Base-by-base conservation (phyloP, 2,888 invertebrate genomes). In the Epinotia brunnichana region DNA sequence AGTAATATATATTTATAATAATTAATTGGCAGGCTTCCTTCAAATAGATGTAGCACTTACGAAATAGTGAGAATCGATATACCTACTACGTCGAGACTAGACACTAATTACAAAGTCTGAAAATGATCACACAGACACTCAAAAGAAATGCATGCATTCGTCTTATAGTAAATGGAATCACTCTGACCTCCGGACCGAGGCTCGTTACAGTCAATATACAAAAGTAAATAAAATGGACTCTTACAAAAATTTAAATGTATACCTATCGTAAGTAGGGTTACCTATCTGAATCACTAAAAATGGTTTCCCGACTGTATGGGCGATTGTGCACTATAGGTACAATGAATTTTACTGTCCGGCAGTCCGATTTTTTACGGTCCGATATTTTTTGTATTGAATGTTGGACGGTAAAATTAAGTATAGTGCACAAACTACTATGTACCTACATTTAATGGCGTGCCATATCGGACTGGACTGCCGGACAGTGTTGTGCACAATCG, bases 141-240 rank as follows among this genome's bases (percentile, higher is more conserved):
- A 86, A 86, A 69, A 91, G 90, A 93, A 92, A 92, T 92, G 91
- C 92, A 92, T 87, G 90, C 92, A 92, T 91, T 88, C 91, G 85
- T 89, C 92, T 92, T 92, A 92, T 84, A 90, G 87, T 89, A 93
- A 92, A 92, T 93, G 92, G 92, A 93, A 93, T 92, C 92, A 89
- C 90, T 88, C 88, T 88, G 90, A 89, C 86, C 84, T 85, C 85
- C 83, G 87, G 88, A 85, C 87, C 87, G 81, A 82, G 85, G 78
- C 79, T 69, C 79, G 77, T 77, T 75, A 77, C 74, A 87, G 87
- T 89, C 88, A 89, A 88, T 89, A 91, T 90, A 90, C 89, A 91
- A 85, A 83, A 85, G 78, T 78, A 80, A 69, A 73, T 67, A 51
- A 70, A 63, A 56, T 29, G 53, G 63, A 69, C 63, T 73, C 68